Conservation (phyloP, 2,113 vertebrate genomes). For the Copsychus sechellarum region DNA sequence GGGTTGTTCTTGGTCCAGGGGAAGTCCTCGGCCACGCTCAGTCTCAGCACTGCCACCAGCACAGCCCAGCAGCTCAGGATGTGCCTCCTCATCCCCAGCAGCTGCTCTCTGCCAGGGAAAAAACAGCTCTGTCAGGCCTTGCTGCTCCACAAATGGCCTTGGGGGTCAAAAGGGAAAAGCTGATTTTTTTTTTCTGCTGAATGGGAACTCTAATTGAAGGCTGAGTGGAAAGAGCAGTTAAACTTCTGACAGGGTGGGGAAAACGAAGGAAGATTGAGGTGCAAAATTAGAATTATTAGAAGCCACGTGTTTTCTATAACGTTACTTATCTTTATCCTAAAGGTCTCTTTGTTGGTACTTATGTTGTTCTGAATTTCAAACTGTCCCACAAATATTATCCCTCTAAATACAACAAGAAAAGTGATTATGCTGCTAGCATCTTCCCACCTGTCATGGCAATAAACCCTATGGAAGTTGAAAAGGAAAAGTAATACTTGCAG, state of each 20-base stretch:
- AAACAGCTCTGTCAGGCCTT: neutral
- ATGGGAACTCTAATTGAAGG: neutral
- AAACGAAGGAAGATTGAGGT: neutral
- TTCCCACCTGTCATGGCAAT: neutral
- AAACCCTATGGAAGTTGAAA: neutral
- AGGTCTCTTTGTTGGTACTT: neutral
- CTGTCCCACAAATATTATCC: neutral
- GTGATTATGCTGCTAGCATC: neutral
- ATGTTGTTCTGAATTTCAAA: neutral
- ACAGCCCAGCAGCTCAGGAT: constrained; percentile 46
- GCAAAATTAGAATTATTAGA: neutral
- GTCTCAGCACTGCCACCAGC: constrained; percentile 73
- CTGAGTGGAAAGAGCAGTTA: neutral
- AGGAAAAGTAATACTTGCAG: neutral
- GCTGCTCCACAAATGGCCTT: neutral
- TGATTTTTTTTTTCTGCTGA: neutral
- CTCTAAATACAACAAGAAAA: neutral
- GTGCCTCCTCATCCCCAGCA: neutral
- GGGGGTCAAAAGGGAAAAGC: neutral
- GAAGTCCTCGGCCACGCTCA: constrained; percentile 79
- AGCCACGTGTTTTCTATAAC: neutral
- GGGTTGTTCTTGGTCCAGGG: constrained; percentile 84
- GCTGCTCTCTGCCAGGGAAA: neutral
- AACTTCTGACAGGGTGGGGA: neutral
- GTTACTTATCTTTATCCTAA: neutral